Percentiles rank a stretch among this genome's conserved stretches.
Evolutionary conservation across 2,888 invertebrate genomes (phyloP).

Genomic region (Pachydiplax longipennis): DNA sequence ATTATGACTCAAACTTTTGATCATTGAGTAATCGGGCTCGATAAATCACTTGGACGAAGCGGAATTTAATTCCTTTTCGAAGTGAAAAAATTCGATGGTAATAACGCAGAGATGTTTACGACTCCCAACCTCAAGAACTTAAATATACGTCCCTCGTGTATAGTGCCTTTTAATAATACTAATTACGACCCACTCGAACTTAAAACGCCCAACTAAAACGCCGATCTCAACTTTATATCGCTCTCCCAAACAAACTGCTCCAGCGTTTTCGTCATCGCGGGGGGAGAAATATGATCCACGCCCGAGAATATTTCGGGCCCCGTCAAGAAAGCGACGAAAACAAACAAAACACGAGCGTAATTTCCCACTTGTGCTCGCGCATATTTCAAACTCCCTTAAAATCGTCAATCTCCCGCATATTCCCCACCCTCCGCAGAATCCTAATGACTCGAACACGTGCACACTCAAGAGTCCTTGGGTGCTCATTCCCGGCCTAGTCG

Average conservation of each 20-base stretch:
- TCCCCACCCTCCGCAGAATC: neutral
- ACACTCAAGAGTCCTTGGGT: neutral
- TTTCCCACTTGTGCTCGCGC: neutral
- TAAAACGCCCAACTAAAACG: too few species aligned
- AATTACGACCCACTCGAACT: too few species aligned
- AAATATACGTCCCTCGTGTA: too few species aligned
- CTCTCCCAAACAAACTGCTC: neutral
- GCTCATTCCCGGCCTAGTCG: neutral
- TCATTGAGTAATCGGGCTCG: too few species aligned
- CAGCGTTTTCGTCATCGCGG: neutral
- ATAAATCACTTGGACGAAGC: too few species aligned
- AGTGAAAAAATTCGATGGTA: too few species aligned
- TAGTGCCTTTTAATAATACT: too few species aligned
- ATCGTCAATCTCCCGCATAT: neutral
- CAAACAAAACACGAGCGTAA: neutral
- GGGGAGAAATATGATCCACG: neutral
- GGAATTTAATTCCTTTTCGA: too few species aligned
- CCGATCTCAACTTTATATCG: too few species aligned
- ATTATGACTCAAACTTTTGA: too few species aligned
- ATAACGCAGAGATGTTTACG: too few species aligned
- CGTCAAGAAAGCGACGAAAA: neutral
- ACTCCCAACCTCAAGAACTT: too few species aligned
- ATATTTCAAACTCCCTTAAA: neutral
- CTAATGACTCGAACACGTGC: neutral
- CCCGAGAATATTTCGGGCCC: neutral